phyloP scores from a whole-genome alignment of 2,888 invertebrate genomes.

The Taphrorychus bicolor region DNA sequence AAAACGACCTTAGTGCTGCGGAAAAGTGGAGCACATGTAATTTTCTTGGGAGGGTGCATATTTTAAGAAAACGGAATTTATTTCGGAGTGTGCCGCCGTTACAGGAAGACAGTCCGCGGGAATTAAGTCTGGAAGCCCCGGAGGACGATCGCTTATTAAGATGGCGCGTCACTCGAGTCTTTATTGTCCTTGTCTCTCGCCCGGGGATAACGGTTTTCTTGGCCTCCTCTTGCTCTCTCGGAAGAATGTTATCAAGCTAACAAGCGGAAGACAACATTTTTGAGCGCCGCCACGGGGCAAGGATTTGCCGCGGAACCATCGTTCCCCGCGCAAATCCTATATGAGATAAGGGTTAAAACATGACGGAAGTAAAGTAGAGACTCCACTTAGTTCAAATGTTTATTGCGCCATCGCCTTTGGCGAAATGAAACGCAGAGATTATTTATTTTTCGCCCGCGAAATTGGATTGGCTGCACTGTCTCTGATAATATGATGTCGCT shows the following conservation, averaged over 20 bases:
- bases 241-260: slow-evolving; percentile 8
- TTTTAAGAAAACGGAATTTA: slow-evolving; percentile 19
- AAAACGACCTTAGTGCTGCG: slow-evolving; percentile 16
- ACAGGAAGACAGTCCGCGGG: neutral
- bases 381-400: slow-evolving; percentile 32
- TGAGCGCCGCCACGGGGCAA: slow-evolving; percentile 19
- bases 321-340: slow-evolving; percentile 23
- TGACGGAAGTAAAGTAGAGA: slow-evolving; percentile 20
- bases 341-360: slow-evolving; percentile 28
- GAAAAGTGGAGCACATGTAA: slow-evolving; percentile 20
- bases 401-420: slow-evolving; percentile 27
- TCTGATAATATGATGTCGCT: neutral
- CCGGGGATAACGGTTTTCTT: slow-evolving; percentile 10
- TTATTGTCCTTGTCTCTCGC: neutral
- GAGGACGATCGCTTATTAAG: slow-evolving; percentile 8
- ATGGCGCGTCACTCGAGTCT: neutral
- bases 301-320: slow-evolving; percentile 13
- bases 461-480: slow-evolving; percentile 35
- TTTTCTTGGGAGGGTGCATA: slow-evolving; percentile 30
- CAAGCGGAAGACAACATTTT: slow-evolving; percentile 19
- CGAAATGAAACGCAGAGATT: slow-evolving; percentile 34
- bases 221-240: neutral
- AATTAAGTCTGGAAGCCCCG: neutral
- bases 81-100: no score
- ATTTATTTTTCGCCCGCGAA: slow-evolving; percentile 35